A percentile compares a stretch with the other conserved stretches of the same genome.
Conservation (phyloP, 2,888 invertebrate genomes). For the Chrysolina haemoptera region DNA sequence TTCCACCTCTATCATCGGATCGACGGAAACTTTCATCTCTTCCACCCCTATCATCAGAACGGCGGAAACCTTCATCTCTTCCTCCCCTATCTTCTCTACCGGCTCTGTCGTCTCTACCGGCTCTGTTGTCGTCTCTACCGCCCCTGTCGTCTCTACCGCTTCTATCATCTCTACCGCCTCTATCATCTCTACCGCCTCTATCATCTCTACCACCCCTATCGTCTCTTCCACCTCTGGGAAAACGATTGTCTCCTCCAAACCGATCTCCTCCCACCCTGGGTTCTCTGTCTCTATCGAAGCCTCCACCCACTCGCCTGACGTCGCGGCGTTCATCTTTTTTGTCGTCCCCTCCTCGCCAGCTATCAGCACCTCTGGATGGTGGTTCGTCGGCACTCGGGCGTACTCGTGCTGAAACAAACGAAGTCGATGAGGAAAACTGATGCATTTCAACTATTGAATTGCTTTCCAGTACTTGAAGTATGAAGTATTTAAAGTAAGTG, state of each 20-base stretch:
- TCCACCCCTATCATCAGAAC: constrained; percentile 26
- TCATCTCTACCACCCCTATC: constrained; percentile 37
- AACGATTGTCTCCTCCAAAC: constrained; percentile 32
- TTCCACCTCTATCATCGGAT: constrained; percentile 36
- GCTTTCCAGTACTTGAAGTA: too few relatives aligned
- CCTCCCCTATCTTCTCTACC: neutral
- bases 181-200: constrained; percentile 36
- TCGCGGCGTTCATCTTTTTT: constrained; percentile 40
- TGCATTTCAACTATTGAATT: too few relatives aligned
- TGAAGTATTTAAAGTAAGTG: too few relatives aligned
- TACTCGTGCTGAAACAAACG: constrained; percentile 38
- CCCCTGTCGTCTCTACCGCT: constrained; percentile 37
- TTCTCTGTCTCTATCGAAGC: constrained; percentile 40
- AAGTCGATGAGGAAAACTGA: neutral
- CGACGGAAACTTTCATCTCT: constrained; percentile 8
- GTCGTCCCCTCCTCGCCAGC: constrained; percentile 44
- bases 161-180: constrained; percentile 37
- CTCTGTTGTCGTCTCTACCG: constrained; percentile 16
- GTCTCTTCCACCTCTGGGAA: constrained; percentile 44
- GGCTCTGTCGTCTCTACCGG: neutral
- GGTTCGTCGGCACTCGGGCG: constrained; percentile 43
- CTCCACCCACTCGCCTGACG: constrained; percentile 30
- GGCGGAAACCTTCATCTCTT: constrained; percentile 10
- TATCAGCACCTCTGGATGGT: constrained; percentile 37
- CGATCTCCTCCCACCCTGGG: constrained; percentile 26